Conservation (phyloP, 2,113 vertebrate genomes). For the Smithornis capensis region DNA sequence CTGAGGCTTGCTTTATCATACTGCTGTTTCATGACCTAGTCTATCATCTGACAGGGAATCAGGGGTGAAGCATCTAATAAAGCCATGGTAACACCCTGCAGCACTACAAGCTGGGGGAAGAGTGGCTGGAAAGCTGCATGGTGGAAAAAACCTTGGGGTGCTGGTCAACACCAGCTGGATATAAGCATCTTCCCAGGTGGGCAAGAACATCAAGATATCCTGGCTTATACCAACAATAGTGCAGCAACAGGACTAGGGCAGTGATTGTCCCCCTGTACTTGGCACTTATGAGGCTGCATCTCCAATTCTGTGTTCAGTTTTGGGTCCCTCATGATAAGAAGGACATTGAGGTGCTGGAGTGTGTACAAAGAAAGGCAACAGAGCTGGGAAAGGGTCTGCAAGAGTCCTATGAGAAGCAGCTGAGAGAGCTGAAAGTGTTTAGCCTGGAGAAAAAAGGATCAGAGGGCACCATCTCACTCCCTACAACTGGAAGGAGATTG, state of each 20-base stretch:
- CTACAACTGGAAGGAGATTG: background rate
- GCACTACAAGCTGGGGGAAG: background rate
- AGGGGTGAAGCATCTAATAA: background rate
- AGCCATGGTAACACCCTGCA: background rate
- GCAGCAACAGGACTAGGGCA: background rate
- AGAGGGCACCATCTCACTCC: background rate
- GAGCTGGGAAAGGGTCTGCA: background rate
- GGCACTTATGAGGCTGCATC: background rate
- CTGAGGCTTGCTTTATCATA: background rate
- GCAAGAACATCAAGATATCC: background rate
- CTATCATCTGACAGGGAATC: background rate
- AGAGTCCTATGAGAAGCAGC: background rate
- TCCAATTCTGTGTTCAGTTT: background rate
- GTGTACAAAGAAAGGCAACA: background rate
- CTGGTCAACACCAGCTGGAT: background rate
- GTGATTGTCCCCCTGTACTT: background rate
- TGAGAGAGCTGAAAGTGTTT: background rate
- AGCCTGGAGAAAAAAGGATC: background rate
- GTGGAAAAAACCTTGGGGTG: background rate
- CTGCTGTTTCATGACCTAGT: background rate
- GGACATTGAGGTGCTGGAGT: background rate
- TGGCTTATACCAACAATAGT: background rate
- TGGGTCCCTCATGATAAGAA: background rate
- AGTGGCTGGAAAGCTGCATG: background rate
- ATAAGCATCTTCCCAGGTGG: too few relatives aligned